phyloP scores from a whole-genome alignment of 2,797 vertebrate species.

The Eurystomus glaucurus region DNA sequence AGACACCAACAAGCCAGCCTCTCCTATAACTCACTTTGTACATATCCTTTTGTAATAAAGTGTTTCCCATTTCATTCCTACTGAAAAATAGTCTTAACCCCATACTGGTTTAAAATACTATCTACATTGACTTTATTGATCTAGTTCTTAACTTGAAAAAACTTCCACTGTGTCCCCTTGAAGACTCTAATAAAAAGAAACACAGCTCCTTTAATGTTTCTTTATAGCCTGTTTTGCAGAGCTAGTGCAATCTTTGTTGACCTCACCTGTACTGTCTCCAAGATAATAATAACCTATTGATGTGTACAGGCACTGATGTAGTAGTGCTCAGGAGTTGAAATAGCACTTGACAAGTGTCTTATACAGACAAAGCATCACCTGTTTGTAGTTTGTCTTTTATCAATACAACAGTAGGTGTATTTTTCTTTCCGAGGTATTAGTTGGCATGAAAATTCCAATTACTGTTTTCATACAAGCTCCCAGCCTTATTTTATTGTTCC shows the following conservation, averaged over 20 bases:
- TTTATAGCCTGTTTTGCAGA: conserved; percentile 38
- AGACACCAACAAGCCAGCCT: neutral
- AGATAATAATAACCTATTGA: conserved; percentile 25
- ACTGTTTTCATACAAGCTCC: neutral
- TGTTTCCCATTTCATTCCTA: neutral
- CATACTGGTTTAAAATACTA: neutral
- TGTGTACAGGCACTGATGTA: conserved; percentile 3
- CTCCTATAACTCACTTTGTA: neutral
- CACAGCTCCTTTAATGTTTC: conserved; percentile 5
- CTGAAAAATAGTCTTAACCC: neutral
- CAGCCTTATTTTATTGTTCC: neutral
- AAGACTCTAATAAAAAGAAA: conserved; percentile 14
- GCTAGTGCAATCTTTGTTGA: conserved; percentile 27
- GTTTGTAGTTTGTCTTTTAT: neutral
- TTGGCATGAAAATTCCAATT: neutral
- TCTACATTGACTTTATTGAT: conserved; percentile 6
- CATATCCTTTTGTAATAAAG: neutral
- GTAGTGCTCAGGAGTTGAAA: neutral
- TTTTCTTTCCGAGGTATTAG: conserved; percentile 15
- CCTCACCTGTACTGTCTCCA: neutral
- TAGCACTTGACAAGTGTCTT: neutral
- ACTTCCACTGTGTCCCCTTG: neutral
- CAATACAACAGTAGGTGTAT: neutral
- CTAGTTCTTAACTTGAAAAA: conserved; percentile 6
- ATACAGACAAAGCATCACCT: neutral